Conservation (phyloP, 1,140 invertebrate genomes). For the Lucilia sericata region DNA sequence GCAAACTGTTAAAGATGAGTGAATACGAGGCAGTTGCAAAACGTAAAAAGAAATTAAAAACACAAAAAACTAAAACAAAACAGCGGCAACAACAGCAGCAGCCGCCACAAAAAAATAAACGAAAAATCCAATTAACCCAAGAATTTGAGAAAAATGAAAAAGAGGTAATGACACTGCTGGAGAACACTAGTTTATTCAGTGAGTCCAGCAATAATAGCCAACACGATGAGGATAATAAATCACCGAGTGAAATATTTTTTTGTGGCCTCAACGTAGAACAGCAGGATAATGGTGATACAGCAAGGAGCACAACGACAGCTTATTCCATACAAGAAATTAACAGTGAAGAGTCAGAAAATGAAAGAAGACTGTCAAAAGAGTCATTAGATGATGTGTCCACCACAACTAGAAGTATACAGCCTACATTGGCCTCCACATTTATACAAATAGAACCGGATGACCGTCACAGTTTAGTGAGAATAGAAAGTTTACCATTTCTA, state of each 20-base stretch:
- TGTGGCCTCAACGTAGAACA: conserved; percentile 40
- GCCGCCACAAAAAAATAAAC: conserved; percentile 7
- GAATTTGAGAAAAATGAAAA: conserved; percentile 54
- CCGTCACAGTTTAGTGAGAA: conserved; percentile 47
- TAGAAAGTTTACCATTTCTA: conserved; percentile 27
- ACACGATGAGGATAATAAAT: conserved; percentile 26
- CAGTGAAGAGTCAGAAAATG: neutral
- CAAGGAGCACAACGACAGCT: neutral
- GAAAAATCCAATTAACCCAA: conserved; percentile 57
- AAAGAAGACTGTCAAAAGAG: conserved; percentile 16
- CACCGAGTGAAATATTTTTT: conserved; percentile 46
- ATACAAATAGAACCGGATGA: conserved; percentile 58
- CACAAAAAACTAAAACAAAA: conserved; percentile 22
- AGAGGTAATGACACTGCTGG: conserved; percentile 56
- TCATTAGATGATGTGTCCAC: neutral
- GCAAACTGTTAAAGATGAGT: neutral
- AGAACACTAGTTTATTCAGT: conserved; percentile 41
- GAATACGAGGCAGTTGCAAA: neutral
- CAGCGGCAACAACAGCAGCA: neutral
- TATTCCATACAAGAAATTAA: neutral
- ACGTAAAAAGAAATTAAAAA: conserved; percentile 40
- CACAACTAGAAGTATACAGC: neutral
- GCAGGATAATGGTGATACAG: neutral
- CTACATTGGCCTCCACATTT: conserved; percentile 48
- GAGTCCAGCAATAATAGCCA: conserved; percentile 29